Evolutionary conservation across 2,113 vertebrate genomes (phyloP).

Genomic region (Mionectes macconnelli): DNA sequence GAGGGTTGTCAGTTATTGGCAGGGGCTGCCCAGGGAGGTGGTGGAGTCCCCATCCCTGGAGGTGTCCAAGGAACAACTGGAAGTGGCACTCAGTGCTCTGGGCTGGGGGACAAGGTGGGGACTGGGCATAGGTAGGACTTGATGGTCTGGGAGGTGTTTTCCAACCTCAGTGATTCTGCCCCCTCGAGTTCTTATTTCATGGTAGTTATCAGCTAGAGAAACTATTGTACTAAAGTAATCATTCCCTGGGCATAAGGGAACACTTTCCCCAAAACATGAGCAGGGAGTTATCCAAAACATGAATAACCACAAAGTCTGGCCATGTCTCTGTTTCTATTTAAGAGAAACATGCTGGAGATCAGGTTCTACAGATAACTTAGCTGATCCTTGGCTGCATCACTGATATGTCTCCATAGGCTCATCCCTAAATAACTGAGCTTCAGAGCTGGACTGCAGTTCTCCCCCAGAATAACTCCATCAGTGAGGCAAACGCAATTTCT

Average conservation of each 20-base stretch:
- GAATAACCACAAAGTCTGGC: neutral
- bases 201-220: neutral
- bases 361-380: neutral
- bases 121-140: neutral
- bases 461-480: neutral
- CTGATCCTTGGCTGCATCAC: neutral
- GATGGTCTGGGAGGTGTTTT: neutral
- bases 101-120: neutral
- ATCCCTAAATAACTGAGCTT: neutral
- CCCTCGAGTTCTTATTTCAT: neutral
- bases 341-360: neutral
- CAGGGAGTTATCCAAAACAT: neutral
- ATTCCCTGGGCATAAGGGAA: neutral
- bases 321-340: neutral
- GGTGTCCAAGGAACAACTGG: neutral
- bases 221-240: neutral
- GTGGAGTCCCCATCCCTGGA: neutral
- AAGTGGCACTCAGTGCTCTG: neutral
- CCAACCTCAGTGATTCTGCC: neutral
- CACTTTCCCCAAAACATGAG: neutral
- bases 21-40: neutral
- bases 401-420: neutral
- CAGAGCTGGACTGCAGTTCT: neutral
- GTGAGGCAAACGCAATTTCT: neutral
- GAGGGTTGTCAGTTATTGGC: neutral